phyloP scores from a whole-genome alignment of 2,888 invertebrate species.

The Dicycla oo region DNA sequence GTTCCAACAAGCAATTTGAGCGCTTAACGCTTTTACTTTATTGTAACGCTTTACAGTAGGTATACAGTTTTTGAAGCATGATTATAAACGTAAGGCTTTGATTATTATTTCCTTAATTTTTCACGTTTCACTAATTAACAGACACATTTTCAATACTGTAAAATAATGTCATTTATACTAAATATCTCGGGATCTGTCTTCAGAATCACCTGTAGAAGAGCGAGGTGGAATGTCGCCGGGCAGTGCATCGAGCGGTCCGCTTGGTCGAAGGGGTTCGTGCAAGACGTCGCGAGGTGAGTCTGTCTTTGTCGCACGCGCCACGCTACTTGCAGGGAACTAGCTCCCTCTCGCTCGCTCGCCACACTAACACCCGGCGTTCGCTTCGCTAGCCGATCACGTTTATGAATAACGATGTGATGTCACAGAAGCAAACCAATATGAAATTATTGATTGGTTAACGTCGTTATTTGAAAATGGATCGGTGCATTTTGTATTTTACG shows the following conservation, averaged over 20 bases:
- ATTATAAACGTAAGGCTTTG: constrained; percentile 46
- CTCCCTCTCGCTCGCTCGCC: constrained; percentile 64
- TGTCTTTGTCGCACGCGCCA: constrained; percentile 52
- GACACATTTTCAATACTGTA: constrained; percentile 13
- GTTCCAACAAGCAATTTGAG: constrained; percentile 34
- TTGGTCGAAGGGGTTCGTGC: constrained; percentile 96
- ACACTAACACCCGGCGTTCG: constrained; percentile 71
- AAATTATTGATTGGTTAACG: neutral
- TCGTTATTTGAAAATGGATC: constrained; percentile 42
- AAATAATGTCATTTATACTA: neutral
- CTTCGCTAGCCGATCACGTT: constrained; percentile 67
- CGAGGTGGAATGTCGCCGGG: constrained; percentile 94
- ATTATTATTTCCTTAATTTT: constrained; percentile 29
- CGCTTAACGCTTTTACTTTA: constrained; percentile 51
- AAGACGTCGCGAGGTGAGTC: constrained; percentile 96
- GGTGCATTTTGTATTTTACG: constrained; percentile 43
- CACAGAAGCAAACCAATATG: neutral
- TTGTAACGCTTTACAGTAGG: constrained; percentile 27
- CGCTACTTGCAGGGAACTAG: constrained; percentile 30
- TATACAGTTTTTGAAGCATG: constrained; percentile 49
- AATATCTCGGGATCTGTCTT: constrained; percentile 5
- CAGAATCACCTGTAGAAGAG: constrained; percentile 94
- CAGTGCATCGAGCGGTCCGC: constrained; percentile 92
- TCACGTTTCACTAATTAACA: constrained; percentile 39
- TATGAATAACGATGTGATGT: constrained; percentile 50